Percentiles rank a stretch among this genome's conserved stretches.
phyloP scores from a whole-genome alignment of 2,888 invertebrate genomes.

The Alsophila aescularia region DNA sequence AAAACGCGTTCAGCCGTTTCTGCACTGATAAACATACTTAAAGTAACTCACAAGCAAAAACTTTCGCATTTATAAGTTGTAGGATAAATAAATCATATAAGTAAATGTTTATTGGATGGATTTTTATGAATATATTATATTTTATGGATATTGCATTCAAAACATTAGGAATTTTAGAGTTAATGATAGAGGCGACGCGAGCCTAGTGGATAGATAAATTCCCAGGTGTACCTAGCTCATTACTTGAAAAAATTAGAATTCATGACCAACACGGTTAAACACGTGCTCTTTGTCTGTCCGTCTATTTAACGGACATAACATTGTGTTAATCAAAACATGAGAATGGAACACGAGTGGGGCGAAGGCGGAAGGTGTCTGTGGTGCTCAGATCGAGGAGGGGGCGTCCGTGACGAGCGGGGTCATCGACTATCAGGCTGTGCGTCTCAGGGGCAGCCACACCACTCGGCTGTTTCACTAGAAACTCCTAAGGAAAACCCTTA shows the following conservation, averaged over 20 bases:
- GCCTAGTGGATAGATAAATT: not conserved
- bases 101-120: too few species aligned
- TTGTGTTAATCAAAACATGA: constrained; percentile 54
- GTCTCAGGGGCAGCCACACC: constrained; percentile 31
- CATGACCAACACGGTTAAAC: constrained; percentile 13
- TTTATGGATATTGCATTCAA: too few species aligned
- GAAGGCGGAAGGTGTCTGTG: constrained; percentile 43
- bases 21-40: too few species aligned
- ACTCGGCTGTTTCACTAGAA: constrained; percentile 47
- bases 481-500: constrained; percentile 50
- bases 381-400: constrained; percentile 37
- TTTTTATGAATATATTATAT: too few species aligned
- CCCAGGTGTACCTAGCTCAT: not conserved
- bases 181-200: too few species aligned
- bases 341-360: constrained; percentile 46
- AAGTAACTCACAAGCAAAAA: too few species aligned
- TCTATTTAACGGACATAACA: constrained; percentile 45
- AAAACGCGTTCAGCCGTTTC: too few species aligned
- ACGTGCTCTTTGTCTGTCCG: constrained; percentile 44
- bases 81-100: too few species aligned
- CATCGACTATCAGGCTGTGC: constrained; percentile 51
- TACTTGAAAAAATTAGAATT: constrained; percentile 21
- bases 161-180: too few species aligned
- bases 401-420: constrained; percentile 52
- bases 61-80: too few species aligned